Evolutionary conservation across 2,888 invertebrate species (phyloP), one percentile per base, ranked within the genome.

Genomic region (Eristalis intricaria): DNA sequence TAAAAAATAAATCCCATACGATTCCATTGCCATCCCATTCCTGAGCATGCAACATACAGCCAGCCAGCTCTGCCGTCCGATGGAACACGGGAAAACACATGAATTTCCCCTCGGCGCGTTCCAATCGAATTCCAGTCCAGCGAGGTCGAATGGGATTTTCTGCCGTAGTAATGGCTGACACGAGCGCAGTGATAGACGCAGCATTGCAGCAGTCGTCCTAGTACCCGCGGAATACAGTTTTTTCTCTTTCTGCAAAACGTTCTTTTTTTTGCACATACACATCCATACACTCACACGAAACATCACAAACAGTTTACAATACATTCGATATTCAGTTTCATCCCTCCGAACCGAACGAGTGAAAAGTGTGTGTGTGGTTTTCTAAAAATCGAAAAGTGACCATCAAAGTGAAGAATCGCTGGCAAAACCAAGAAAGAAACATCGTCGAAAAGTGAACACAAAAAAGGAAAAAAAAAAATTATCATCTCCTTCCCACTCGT

Each of bases 71-170:
- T 2, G 43, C 13, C 8, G 19, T 8, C 7, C 43, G 11, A 22
- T 58, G 32, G 29, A 73, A 69, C 64, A 15, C n/a, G 15, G 50
- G n/a, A 63, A 19, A 50, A 56, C 19, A 29, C 15, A 60, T 26
- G 64, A 66, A 81, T 29, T 60, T 76, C 80, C 66, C 84, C 75
- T 26, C 71, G 0, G 2, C 29, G 4, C 13, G 4, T 84, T 87
- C 87, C 87, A 87, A 80, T 73, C 15, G 23, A 38, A 26, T 80
- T 87, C 84, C 87, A 84, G 73, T 65, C 76, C 76, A 84, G 68
- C 87, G 87, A 87, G 87, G 87, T 87, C 87, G 87, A 80, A 80
- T 84, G 84, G 87, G 87, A 84, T 87, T 84, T 87, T 84, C 79
- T 87, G 35, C 38, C 64, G 87, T 87, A 87, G 87, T 87, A 87